phyloP scores from a whole-genome alignment of 2,888 invertebrate species.

The Drosophila lacicola region DNA sequence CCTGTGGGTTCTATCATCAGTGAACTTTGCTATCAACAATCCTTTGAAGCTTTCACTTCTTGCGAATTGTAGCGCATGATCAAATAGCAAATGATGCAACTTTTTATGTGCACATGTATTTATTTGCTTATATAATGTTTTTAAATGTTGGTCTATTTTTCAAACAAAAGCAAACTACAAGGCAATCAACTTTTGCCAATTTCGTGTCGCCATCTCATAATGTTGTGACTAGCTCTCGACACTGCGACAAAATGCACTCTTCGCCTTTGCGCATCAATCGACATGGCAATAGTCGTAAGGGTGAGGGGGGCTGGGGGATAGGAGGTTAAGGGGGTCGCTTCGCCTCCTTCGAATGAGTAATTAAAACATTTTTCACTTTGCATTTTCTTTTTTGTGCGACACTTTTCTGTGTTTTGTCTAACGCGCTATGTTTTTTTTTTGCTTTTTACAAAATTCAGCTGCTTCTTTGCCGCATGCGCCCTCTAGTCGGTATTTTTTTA shows the following conservation, averaged over 20 bases:
- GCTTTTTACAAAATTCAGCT: constrained; percentile 17
- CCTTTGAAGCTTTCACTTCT: too few relatives aligned
- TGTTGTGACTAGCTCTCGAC: constrained; percentile 11
- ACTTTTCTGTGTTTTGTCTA: constrained; percentile 58
- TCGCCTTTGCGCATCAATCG: constrained; percentile 45
- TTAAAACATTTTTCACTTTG: constrained; percentile 82
- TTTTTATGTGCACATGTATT: too few relatives aligned
- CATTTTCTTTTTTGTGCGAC: constrained; percentile 47
- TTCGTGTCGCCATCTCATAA: constrained; percentile 1
- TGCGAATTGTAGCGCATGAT: too few relatives aligned
- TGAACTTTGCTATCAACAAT: too few relatives aligned
- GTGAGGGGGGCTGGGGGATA: neutral
- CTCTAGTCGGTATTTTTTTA: constrained; percentile 24
- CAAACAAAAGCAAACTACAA: too few relatives aligned
- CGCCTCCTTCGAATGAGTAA: constrained; percentile 76
- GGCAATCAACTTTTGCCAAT: neutral
- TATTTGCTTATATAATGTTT: too few relatives aligned
- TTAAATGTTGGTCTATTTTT: too few relatives aligned
- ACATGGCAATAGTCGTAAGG: constrained; percentile 17
- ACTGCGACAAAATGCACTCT: constrained; percentile 51
- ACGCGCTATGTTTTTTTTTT: constrained; percentile 46
- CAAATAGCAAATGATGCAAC: too few relatives aligned
- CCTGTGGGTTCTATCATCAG: too few relatives aligned
- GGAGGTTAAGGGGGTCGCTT: constrained; percentile 10
- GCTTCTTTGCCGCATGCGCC: constrained; percentile 19